Evolutionary conservation across 1,140 invertebrate genomes (phyloP).

Genomic region (Lepidostoma basale): DNA sequence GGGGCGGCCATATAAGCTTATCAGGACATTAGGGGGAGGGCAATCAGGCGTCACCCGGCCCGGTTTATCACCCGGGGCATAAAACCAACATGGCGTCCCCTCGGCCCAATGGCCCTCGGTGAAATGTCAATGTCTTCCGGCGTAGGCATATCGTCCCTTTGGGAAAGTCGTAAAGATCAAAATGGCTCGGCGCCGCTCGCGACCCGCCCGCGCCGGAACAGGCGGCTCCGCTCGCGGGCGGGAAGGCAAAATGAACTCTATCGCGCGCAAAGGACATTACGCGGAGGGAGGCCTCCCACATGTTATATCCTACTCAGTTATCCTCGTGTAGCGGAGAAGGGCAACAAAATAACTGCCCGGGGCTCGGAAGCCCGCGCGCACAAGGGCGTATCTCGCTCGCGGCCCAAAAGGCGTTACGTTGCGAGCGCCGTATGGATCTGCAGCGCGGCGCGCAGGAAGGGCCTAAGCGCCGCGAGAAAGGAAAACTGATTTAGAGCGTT

Average conservation of each 20-base stretch:
- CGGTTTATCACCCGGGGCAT: constrained; percentile 42
- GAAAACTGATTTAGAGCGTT: constrained; percentile 30
- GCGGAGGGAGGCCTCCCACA: constrained; percentile 38
- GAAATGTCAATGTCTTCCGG: constrained; percentile 47
- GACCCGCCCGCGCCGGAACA: not conserved
- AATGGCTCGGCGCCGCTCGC: constrained; percentile 28
- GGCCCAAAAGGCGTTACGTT: constrained; percentile 2
- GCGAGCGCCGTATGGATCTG: not conserved
- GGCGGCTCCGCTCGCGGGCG: not conserved
- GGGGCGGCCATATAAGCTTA: constrained; percentile 45
- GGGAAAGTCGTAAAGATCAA: constrained; percentile 35
- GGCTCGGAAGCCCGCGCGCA: constrained; percentile 9
- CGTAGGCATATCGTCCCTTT: constrained; percentile 40
- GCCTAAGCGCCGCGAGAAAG: constrained; percentile 14
- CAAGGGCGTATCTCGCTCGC: constrained; percentile 10
- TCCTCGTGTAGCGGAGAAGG: constrained; percentile 43
- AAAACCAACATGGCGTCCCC: constrained; percentile 44
- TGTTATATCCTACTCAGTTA: constrained; percentile 44
- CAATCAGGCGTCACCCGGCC: constrained; percentile 43
- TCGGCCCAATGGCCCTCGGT: constrained; percentile 44
- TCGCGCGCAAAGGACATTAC: constrained; percentile 32
- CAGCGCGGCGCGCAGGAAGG: not conserved
- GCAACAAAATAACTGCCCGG: constrained; percentile 46
- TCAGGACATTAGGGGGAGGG: constrained; percentile 43
- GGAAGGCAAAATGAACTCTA: constrained; percentile 32